Evolutionary conservation across 1,140 invertebrate species (phyloP), one percentile per base, ranked within the genome.

Genomic region (Solenopsis invicta): DNA sequence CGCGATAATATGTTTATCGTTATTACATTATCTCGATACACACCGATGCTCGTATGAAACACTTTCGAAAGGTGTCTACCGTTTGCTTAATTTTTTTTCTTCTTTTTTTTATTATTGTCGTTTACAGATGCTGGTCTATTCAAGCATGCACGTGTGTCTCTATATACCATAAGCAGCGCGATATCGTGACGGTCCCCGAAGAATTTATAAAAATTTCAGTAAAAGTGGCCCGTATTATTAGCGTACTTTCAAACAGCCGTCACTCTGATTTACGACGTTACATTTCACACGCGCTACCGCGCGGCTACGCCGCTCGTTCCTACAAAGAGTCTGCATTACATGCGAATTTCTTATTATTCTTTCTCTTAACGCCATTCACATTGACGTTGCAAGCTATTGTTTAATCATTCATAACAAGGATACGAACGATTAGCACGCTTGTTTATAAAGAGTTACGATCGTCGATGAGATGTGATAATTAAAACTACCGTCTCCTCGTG

Each of bases 341-440:
- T 21, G 34, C 34, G 48, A 69, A 71, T 29, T 80, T 80, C n/a
- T 41, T 54, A 41, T 66, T 45, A 34, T 66, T 64, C 18, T 41
- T 48, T 56, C 24, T 54, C 37, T 52, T 41, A 54, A 13, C 13
- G 34, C 64, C 48, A 16, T 54, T 69, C 34, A 45, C 45, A 3
- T 13, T 16, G 41, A 34, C n/a, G 41, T 77, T 67, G 67, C 69
- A 24, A 77, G 59, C 61, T 41, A 76, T 88, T 78, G 50, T 89
- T 88, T 29, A 16, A 54, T 6, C n/a, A 29, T 59, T 66, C 54
- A 37, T 48, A 37, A 37, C 37, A 74, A 64, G 29, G 72, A 88
- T 88, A 82, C 77, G 67, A 71, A 80, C 72, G 87, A 88, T 72
- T 86, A 54, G 54, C 72, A 74, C 37, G 61, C 18, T 29, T 50